Base-by-base conservation (phyloP, 2,113 vertebrate genomes). In the Casuarius casuarius region DNA sequence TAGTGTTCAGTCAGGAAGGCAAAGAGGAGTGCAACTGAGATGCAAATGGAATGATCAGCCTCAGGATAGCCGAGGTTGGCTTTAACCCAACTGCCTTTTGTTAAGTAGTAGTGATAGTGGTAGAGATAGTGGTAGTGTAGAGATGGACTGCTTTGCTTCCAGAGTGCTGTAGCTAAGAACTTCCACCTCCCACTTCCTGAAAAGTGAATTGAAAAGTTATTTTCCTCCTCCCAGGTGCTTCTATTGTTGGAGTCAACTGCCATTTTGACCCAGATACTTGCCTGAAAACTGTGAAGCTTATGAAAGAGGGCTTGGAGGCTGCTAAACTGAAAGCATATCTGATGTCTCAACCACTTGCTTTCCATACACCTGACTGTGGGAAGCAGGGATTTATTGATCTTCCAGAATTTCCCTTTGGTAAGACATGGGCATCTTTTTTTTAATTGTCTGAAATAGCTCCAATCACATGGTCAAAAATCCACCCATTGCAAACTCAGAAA, bases 311-410 rank as follows among this genome's bases (percentile, higher is more conserved):
- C 7, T 97, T 99, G 97, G 98, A 99, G 94, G 98, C 98, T 51
- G 99, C 99, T 0, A 98, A 98, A 7, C 92, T 99, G 85, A 99
- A 99, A 95, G 99, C 99, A 46, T 98, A 99, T 91, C 98, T 99
- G 96, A 99, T 99, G 99, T 93, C 89, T 74, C 99, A 99, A 84
- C 99, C 99, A 12, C 98, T 99, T 96, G 99, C 99, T 58, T 99
- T 96, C 96, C 99, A 99, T 94, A 99, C 99, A 15, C 99, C 99
- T 1, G 99, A 99, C 91, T 99, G 99, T 74, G 97, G 98, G 97
- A 98, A 98, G 75, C 99, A 99, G 93, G 99, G 99, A 5, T 99
- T 99, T 95, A 99, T 99, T 28, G 99, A 99, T 72, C 98, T 99
- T 84, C 99, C 99, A 0, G 99, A 99, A 97, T 99, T 99, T 97